phyloP scores from a whole-genome alignment of 2,888 invertebrate species.

The Galerucella pusilla region DNA sequence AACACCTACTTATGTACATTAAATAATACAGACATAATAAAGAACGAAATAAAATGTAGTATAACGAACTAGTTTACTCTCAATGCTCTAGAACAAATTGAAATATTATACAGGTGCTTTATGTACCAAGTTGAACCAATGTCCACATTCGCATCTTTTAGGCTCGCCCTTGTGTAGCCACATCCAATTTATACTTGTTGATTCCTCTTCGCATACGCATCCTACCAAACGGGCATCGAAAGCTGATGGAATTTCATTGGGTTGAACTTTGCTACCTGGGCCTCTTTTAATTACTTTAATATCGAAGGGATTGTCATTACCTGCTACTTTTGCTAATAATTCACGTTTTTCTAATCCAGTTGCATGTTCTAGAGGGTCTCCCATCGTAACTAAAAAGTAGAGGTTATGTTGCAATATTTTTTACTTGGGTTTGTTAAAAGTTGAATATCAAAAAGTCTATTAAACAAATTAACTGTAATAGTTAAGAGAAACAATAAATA shows the following conservation, averaged over 20 bases:
- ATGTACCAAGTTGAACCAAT: conserved; percentile 94
- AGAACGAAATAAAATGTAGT: conserved; percentile 49
- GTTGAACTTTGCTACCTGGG: conserved; percentile 82
- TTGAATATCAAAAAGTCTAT: not conserved
- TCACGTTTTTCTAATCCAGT: conserved; percentile 94
- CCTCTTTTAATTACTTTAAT: conserved; percentile 85
- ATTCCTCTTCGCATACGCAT: conserved; percentile 96
- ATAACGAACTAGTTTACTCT: conserved; percentile 45
- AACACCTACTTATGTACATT: conserved; percentile 40
- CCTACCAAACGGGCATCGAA: conserved; percentile 92
- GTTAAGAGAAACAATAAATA: not conserved
- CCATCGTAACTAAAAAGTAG: conserved; percentile 72
- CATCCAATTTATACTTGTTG: conserved; percentile 92
- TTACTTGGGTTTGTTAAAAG: not conserved
- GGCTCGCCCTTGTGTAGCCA: conserved; percentile 92
- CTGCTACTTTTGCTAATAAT: conserved; percentile 84
- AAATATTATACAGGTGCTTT: conserved; percentile 75
- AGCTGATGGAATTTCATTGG: conserved; percentile 91
- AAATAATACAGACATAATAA: conserved; percentile 33
- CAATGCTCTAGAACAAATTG: conserved; percentile 33
- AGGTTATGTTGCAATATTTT: not conserved
- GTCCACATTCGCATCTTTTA: conserved; percentile 94
- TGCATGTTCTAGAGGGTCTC: conserved; percentile 91
- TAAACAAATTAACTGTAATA: not conserved
- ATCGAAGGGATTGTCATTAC: conserved; percentile 89